Conservation (phyloP, 2,113 vertebrate genomes). For the Bothrops jararaca region DNA sequence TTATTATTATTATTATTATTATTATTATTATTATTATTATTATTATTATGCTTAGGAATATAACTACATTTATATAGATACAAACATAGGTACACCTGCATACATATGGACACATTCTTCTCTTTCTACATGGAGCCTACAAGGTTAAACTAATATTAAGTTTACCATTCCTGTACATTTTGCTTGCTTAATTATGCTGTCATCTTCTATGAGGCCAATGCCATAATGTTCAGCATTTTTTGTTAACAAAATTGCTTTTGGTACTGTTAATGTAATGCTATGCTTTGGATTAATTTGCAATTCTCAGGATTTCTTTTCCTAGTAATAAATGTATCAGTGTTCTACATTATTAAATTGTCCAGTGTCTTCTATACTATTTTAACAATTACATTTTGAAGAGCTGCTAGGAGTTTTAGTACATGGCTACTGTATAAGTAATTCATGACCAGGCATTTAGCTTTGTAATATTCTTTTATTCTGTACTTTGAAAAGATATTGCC, state of each 20-base stretch:
- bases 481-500: slow-evolving; percentile 1
- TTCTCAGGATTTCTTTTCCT: slow-evolving; percentile 38
- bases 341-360: slow-evolving; percentile 35
- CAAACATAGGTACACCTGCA: not conserved
- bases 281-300: slow-evolving; percentile 58
- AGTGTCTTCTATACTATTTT: not conserved
- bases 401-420: slow-evolving; percentile 3
- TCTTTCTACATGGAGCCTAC: not conserved
- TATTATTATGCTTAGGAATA: not conserved
- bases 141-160: slow-evolving; percentile 44
- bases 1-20: too few relatives aligned
- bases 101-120: slow-evolving; percentile 19
- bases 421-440: not conserved
- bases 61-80: not conserved
- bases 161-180: slow-evolving; percentile 28
- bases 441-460: slow-evolving; percentile 7
- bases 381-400: slow-evolving; percentile 34
- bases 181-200: slow-evolving; percentile 49
- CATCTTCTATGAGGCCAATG: slow-evolving; percentile 42
- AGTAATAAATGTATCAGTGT: slow-evolving; percentile 34
- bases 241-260: slow-evolving; percentile 52
- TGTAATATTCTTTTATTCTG: not conserved
- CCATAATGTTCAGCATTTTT: slow-evolving; percentile 47
- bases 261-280: slow-evolving; percentile 55
- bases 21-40: not conserved